Evolutionary conservation across 2,888 invertebrate genomes (phyloP).

Genomic region (Pollenia angustigena): DNA sequence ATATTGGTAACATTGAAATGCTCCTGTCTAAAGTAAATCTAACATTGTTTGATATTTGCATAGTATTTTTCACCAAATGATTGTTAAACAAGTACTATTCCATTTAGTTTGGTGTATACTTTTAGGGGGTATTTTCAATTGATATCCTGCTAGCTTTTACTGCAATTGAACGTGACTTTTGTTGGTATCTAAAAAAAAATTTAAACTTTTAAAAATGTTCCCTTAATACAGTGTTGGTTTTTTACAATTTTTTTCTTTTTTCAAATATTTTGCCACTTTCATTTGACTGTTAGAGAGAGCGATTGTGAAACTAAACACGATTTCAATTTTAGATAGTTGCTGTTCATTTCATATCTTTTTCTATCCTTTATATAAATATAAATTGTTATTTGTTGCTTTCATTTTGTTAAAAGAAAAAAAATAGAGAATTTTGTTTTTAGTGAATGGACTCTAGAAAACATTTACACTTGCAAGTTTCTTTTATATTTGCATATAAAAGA

Average conservation of each 20-base stretch:
- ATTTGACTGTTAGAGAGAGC: conserved; percentile 39
- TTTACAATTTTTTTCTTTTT: not conserved
- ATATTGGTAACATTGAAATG: conserved; percentile 15
- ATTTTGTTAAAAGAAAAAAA: not conserved
- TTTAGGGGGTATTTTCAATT: conserved; percentile 58
- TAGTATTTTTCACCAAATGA: conserved; percentile 15
- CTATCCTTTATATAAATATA: conserved; percentile 40
- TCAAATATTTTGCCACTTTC: conserved; percentile 19
- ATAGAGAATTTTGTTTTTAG: conserved; percentile 12
- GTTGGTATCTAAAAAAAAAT: conserved; percentile 42
- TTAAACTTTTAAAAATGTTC: conserved; percentile 37
- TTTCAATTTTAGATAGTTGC: conserved; percentile 76
- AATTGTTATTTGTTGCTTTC: conserved; percentile 36
- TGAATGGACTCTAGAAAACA: conserved; percentile 63
- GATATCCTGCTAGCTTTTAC: conserved; percentile 68
- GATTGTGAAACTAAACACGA: conserved; percentile 61
- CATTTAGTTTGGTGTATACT: conserved; percentile 36
- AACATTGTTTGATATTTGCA: conserved; percentile 57
- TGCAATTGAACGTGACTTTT: conserved; percentile 71
- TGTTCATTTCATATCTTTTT: conserved; percentile 69
- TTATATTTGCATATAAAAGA: conserved; percentile 62
- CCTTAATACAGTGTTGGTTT: not conserved
- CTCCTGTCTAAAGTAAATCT: conserved; percentile 26
- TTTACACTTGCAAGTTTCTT: conserved; percentile 67
- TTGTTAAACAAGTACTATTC: conserved; percentile 40